Conservation (phyloP, 2,113 vertebrate species). For the Cephalopholis sonnerati region DNA sequence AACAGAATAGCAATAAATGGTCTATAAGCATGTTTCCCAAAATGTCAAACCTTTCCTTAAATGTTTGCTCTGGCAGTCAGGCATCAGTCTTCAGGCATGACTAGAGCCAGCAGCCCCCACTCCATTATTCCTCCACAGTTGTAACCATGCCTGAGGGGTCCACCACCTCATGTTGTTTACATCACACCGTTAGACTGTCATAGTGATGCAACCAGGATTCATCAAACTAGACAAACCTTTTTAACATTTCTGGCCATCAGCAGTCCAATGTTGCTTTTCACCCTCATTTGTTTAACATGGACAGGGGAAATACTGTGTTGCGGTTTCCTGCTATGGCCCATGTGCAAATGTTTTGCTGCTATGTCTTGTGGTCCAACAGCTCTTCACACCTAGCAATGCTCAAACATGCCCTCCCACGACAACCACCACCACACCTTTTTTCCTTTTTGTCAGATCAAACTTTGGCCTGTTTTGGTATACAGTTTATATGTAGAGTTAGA, state of each 20-base stretch:
- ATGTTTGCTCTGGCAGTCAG: background rate
- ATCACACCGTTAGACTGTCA: background rate
- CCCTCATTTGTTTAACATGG: background rate
- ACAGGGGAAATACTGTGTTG: background rate
- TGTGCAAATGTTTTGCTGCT: background rate
- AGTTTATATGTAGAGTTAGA: background rate
- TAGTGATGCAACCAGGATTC: background rate
- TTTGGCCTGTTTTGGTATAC: background rate
- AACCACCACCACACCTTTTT: background rate
- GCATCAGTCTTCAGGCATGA: background rate
- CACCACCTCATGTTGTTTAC: background rate
- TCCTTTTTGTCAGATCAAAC: background rate
- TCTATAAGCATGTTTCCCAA: background rate
- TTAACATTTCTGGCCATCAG: background rate
- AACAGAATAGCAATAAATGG: too few relatives aligned
- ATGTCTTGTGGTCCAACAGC: background rate
- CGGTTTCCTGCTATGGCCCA: background rate
- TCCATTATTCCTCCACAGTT: background rate
- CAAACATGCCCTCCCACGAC: background rate
- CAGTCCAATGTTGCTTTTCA: background rate
- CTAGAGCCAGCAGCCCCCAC: background rate
- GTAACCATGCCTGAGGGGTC: background rate
- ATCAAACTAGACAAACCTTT: background rate
- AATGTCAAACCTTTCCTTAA: background rate
- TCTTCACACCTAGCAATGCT: background rate